Evolutionary conservation across 2,113 vertebrate genomes (phyloP), one percentile per base, ranked within the genome.

Genomic region (Pituophis catenifer): DNA sequence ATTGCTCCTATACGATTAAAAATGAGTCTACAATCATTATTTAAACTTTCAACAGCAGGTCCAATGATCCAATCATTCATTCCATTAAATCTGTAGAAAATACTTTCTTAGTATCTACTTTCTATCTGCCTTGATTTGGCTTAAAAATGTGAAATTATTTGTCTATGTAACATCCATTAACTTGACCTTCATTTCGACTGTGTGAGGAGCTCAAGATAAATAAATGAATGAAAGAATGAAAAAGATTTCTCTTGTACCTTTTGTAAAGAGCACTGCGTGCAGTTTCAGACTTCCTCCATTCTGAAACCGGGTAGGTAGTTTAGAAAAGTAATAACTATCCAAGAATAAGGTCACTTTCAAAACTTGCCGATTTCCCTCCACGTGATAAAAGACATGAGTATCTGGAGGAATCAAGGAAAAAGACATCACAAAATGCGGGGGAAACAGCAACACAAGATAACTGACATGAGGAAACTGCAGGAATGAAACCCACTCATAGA

Each of bases 281-380:
- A 99, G 98, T 92, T 98, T 98, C 94, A 99, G 97, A 97, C 98
- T 99, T 96, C 98, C 98, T 70, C 99, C 99, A 0, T 98, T 98
- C 95, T 99, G 98, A 95, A 99, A 97, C 23, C 98, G 98, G 91
- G 98, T 98, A 59, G 99, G 99, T 95, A 99, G 98, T 97, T 98
- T 99, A 89, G 98, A 99, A 98, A 99, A 99, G 97, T 99, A 99
- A 97, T 98, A 99, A 97, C 98, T 99, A 97, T 99, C 99, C 62
- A 99, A 98, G 97, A 98, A 98, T 97, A 99, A 98, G 53, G 98
- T 95, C 94, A 99, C 98, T 97, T 98, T 98, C 97, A 99, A 97
- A 1, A 99, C 98, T 97, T 99, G 99, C n/a, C 99, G 98, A 94
- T 98, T 99, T 96, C 99, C 99, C 96, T 99, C 99, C 0, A 99